A percentile compares a stretch with the other conserved stretches of the same genome.
Conservation (phyloP, 2,797 vertebrate genomes). For the Buceros bicornis region DNA sequence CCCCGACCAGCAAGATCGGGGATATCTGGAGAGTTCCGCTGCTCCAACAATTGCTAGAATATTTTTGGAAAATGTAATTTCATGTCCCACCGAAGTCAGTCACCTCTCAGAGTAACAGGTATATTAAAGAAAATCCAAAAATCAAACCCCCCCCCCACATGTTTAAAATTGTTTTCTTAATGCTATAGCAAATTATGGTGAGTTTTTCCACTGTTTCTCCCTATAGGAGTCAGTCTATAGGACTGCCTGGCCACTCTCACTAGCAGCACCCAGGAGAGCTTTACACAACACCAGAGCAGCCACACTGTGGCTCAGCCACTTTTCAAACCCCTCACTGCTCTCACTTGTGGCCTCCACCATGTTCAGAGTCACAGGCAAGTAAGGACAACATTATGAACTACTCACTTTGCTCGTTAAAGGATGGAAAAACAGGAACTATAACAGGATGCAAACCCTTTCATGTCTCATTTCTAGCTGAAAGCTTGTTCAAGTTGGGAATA, state of each 20-base stretch:
- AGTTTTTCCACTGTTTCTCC: background rate
- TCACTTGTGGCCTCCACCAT: background rate
- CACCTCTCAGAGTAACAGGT: background rate
- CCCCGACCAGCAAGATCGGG: background rate
- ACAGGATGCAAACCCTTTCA: background rate
- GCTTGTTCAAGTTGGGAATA: background rate
- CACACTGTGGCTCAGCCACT: background rate
- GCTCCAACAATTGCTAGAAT: background rate
- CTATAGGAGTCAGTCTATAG: background rate
- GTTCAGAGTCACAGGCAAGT: background rate
- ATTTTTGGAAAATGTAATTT: background rate
- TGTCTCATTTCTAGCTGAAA: background rate
- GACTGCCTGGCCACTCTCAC: background rate
- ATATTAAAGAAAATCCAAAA: background rate
- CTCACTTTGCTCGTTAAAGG: constrained; percentile 27
- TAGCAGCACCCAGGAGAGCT: background rate
- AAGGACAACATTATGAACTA: constrained; percentile 15
- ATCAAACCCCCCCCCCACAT: too few species aligned
- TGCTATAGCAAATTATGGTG: background rate
- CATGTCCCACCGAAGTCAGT: background rate
- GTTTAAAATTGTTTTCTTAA: background rate
- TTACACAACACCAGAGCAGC: background rate
- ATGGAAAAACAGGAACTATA: constrained; percentile 13
- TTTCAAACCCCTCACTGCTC: background rate
- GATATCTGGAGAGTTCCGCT: background rate